Evolutionary conservation across 2,888 invertebrate species (phyloP).

Genomic region (Hypomecis atomaria): DNA sequence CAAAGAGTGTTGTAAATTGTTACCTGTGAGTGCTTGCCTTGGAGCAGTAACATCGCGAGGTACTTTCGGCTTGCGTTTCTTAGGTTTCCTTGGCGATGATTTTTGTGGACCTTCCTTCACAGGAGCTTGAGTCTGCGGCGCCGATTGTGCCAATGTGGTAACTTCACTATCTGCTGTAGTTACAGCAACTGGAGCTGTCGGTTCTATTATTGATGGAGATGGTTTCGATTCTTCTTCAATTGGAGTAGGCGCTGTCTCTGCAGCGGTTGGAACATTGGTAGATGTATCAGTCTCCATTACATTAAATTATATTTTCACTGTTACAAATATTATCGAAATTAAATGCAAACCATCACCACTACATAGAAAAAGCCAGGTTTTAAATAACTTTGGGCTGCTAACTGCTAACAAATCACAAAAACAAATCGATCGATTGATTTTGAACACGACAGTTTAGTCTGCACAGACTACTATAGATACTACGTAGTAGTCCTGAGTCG

Average conservation of each 20-base stretch:
- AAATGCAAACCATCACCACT: no score
- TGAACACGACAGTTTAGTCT: no score
- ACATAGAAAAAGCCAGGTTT: no score
- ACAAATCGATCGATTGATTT: no score
- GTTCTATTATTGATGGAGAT: constrained; percentile 22
- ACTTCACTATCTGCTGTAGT: constrained; percentile 22
- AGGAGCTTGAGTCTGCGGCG: constrained; percentile 28
- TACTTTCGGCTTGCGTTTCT: constrained; percentile 88
- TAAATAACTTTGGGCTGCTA: no score
- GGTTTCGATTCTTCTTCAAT: constrained; percentile 37
- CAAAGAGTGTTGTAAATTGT: neutral
- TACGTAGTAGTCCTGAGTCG: no score
- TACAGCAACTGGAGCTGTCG: constrained; percentile 18
- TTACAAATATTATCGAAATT: no score
- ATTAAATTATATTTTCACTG: neutral
- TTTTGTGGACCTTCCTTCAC: constrained; percentile 59
- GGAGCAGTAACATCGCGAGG: constrained; percentile 90
- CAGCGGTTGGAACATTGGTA: constrained; percentile 7
- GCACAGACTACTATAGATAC: no score
- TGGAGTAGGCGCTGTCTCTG: constrained; percentile 22
- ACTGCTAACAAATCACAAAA: no score
- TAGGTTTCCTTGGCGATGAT: constrained; percentile 78
- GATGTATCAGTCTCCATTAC: constrained; percentile 35
- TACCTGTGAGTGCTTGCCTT: constrained; percentile 89
- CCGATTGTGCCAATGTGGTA: constrained; percentile 22